Base-by-base conservation (phyloP, 2,888 invertebrate species). In the Adelphocoris suturalis region DNA sequence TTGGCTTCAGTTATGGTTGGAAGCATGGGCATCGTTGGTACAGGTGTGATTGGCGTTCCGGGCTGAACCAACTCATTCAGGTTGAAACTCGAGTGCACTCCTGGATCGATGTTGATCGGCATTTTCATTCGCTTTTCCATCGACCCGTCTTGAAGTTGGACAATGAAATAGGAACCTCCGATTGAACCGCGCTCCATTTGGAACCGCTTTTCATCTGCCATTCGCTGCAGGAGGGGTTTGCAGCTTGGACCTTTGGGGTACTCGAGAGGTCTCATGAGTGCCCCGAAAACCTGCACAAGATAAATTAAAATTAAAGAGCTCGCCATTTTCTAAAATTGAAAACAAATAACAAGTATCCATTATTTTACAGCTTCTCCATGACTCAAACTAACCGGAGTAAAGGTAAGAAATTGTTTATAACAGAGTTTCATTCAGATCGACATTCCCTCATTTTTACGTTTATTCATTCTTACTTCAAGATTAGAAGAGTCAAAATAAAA, bases 181-280 rank as follows among this genome's bases (percentile, higher is more conserved):
- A 98, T 96, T 47, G 97, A 97, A 0, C 98, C 98, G 57, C 97
- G 95, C 93, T 98, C 98, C 96, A 98, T 96, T 93, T 98, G 97
- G 93, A 97, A 94, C 91, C 97, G 95, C 92, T 98, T 97, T 93
- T 98, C 98, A 93, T 98, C 98, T 11, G 98, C 98, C 97, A 98
- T 98, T 91, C 98, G 95, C 93, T 97, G 98, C 91, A 98, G 95
- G 13, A 98, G 94, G 0, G 98, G 97, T 93, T 98, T 98, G 92
- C 96, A 95, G 93, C 94, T 61, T 93, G 93, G 92, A 89, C 95
- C 95, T 94, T 96, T 96, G 27, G 96, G 96, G 92, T 96, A 96
- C 91, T 96, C 96, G 85, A 97, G 93, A 14, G 97, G 97, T 92
- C 96, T 95, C 97, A 97, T 97, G 91, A 97, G 93, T 0, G 96